Percentiles rank a stretch among this genome's conserved stretches.
Evolutionary conservation across 2,888 invertebrate species (phyloP).

Genomic region (Carpatolechia fugitivella): DNA sequence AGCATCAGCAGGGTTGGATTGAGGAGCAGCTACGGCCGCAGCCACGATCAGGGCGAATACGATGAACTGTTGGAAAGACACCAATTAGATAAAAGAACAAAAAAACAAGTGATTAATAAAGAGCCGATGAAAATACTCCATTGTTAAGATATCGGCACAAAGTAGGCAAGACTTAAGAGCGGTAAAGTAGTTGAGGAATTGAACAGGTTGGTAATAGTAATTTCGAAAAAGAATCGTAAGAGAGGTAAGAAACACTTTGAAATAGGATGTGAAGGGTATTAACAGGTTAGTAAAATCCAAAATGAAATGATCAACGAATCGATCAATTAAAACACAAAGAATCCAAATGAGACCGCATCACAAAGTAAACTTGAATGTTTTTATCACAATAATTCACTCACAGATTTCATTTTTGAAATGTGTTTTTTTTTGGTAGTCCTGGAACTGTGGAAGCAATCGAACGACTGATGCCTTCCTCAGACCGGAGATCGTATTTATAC

Average conservation of each 20-base stretch:
- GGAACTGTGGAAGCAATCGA: conserved; percentile 47
- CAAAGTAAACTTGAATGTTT: neutral
- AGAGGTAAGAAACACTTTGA: no score
- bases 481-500: conserved; percentile 56
- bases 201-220: no score
- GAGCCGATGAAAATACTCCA: no score
- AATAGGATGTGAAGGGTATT: no score
- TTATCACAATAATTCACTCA: conserved; percentile 30
- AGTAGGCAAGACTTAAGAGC: no score
- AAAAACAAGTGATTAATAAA: neutral
- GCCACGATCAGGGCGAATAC: conserved; percentile 55
- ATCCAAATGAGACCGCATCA: no score
- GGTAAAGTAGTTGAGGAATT: no score
- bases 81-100: neutral
- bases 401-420: conserved; percentile 69
- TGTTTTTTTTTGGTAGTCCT: conserved; percentile 36
- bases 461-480: conserved; percentile 59
- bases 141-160: no score
- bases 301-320: no score
- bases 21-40: conserved; percentile 46
- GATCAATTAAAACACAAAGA: neutral
- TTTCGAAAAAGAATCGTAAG: no score
- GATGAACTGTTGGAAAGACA: conserved; percentile 54
- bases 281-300: no score
- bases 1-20: conserved; percentile 35